phyloP scores from a whole-genome alignment of 2,113 vertebrate genomes.

The Coptodon rendalli region DNA sequence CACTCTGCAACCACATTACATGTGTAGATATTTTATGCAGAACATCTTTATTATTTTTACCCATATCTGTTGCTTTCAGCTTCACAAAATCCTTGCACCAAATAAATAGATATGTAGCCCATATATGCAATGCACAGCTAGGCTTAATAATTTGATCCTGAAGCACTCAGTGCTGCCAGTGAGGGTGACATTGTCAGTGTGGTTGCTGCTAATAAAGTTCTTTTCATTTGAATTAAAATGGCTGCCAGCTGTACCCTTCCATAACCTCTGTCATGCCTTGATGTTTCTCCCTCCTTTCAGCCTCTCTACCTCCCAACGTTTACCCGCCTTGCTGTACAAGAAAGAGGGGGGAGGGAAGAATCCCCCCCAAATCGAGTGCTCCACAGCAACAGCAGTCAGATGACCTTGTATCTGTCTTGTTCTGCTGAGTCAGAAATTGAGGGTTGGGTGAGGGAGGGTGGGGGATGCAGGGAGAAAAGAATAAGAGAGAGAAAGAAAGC shows the following conservation, averaged over 20 bases:
- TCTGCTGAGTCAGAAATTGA: slow-evolving; percentile 75
- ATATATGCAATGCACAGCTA: background rate
- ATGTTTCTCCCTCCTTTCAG: background rate
- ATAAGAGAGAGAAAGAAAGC: background rate
- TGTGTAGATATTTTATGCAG: background rate
- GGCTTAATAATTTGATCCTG: background rate
- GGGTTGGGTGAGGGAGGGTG: slow-evolving; percentile 23
- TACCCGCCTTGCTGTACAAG: slow-evolving; percentile 31
- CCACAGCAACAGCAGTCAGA: slow-evolving; percentile 70
- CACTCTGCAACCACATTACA: background rate
- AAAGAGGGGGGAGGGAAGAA: slow-evolving; percentile 20
- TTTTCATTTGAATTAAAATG: slow-evolving; percentile 62
- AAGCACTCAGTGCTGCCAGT: background rate
- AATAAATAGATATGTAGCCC: background rate
- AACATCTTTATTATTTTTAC: background rate
- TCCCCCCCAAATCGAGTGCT: slow-evolving; percentile 58
- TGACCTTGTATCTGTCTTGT: slow-evolving; percentile 70
- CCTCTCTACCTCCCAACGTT: background rate
- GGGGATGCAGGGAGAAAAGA: slow-evolving; percentile 11
- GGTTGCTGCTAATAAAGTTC: slow-evolving; percentile 54
- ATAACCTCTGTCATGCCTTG: slow-evolving; percentile 56
- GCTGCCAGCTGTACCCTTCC: slow-evolving; percentile 60
- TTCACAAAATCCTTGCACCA: background rate
- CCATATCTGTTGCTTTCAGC: background rate
- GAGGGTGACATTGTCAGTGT: slow-evolving; percentile 19